Base-by-base conservation (phyloP, 1,140 invertebrate species). In the Thereuonema tuberculata region DNA sequence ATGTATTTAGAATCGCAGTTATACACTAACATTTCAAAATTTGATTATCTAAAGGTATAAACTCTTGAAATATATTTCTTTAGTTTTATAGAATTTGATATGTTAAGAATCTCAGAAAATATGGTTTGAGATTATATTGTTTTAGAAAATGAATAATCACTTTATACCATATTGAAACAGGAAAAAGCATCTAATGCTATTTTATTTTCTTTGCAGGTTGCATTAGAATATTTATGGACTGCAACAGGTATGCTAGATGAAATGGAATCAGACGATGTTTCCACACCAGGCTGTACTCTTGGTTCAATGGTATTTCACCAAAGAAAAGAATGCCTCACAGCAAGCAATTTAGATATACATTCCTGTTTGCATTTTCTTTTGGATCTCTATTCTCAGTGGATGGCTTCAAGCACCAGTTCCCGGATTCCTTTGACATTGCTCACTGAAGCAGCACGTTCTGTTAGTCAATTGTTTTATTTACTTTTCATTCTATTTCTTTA, bases 281-380 rank as follows among this genome's bases (percentile, higher is more conserved):
- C 49, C 21, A 54, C 26, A 49, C 17, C 56, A 1, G n/a, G n/a
- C n/a, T n/a, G n/a, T n/a, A 47, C 47, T 2, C 20, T 25, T 24
- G 62, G 66, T 29, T 37, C 64, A 24, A 28, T 53, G 12, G 58
- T 43, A 21, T 66, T 61, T 58, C 62, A 65, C 23, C 56, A 63
- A 29, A 59, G 65, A 54, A 66, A 70, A 55, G 61, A 66, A 23
- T 56, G 50, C 62, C 54, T 66, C 23, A 20, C 57, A 20, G 26
- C 57, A 12, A 76, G 75, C 56, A 82, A 82, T 1, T 76, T 92
- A 2, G 89, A 93, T 71, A 74, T 92, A 3, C 83, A 86, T 67
- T 92, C 89, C 9, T 93, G 89, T 75, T 69, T 92, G n/a, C 85
- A 87, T 67, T 84, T 92, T 65, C 71, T 92, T 0, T 76, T 91